Conservation (phyloP, 2,888 invertebrate species). For the Eupeodes luniger region DNA sequence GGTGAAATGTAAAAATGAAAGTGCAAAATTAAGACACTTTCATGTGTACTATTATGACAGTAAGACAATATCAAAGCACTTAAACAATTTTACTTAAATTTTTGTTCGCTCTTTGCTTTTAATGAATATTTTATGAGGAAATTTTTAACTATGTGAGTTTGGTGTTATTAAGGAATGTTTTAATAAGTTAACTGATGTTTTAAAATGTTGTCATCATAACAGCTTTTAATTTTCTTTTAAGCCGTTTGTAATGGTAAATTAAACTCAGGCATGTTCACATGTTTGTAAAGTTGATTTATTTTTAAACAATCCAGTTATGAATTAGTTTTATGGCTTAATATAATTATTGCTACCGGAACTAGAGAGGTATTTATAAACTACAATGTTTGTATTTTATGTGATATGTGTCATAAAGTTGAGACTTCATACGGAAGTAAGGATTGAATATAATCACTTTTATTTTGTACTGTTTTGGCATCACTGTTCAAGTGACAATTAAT, state of each 20-base stretch:
- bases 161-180: slow-evolving; percentile 7
- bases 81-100: neutral
- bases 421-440: neutral
- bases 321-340: neutral
- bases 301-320: neutral
- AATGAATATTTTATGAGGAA: slow-evolving; percentile 11
- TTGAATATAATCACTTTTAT: too few species aligned
- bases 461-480: too few species aligned
- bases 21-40: slow-evolving; percentile 48
- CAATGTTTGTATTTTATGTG: neutral
- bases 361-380: neutral
- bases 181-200: neutral
- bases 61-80: slow-evolving; percentile 1
- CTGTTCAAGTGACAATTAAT: too few species aligned
- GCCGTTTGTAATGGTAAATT: neutral
- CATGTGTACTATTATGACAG: slow-evolving; percentile 10
- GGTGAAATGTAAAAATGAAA: slow-evolving; percentile 66
- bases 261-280: neutral
- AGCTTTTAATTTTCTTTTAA: neutral
- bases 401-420: neutral
- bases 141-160: slow-evolving; percentile 13
- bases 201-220: neutral
- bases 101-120: neutral
- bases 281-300: neutral
- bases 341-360: slow-evolving; percentile 4